phyloP scores from a whole-genome alignment of 1,140 invertebrate species.

The Eumeta japonica region DNA sequence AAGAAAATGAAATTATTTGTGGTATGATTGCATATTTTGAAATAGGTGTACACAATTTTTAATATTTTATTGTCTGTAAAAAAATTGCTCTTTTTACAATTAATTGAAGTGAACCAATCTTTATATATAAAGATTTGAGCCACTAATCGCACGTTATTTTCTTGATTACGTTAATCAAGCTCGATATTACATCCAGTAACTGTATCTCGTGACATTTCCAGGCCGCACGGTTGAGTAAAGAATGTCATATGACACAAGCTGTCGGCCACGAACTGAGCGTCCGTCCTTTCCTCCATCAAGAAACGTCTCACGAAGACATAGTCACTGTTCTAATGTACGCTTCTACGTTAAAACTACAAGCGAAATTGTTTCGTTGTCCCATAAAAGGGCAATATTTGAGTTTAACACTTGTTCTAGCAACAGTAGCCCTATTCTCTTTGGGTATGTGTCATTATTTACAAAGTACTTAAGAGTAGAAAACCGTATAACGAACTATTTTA shows the following conservation, averaged over 20 bases:
- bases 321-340: constrained; percentile 76
- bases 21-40: no score
- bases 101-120: no score
- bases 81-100: no score
- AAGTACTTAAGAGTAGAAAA: constrained; percentile 9
- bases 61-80: no score
- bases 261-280: constrained; percentile 75
- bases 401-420: constrained; percentile 60
- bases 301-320: constrained; percentile 70
- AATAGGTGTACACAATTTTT: no score
- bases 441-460: constrained; percentile 65
- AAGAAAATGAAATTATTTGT: no score
- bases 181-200: no score
- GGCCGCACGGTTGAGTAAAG: constrained; percentile 76
- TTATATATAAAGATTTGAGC: no score
- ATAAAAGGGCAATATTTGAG: constrained; percentile 69
- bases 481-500: not conserved
- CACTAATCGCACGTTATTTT: no score
- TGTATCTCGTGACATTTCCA: no score
- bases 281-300: constrained; percentile 77
- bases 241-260: constrained; percentile 66
- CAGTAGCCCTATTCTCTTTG: constrained; percentile 63
- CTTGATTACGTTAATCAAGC: no score
- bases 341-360: constrained; percentile 70
- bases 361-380: constrained; percentile 70